phyloP scores from a whole-genome alignment of 2,888 invertebrate genomes.

The Nemoura dubitans region DNA sequence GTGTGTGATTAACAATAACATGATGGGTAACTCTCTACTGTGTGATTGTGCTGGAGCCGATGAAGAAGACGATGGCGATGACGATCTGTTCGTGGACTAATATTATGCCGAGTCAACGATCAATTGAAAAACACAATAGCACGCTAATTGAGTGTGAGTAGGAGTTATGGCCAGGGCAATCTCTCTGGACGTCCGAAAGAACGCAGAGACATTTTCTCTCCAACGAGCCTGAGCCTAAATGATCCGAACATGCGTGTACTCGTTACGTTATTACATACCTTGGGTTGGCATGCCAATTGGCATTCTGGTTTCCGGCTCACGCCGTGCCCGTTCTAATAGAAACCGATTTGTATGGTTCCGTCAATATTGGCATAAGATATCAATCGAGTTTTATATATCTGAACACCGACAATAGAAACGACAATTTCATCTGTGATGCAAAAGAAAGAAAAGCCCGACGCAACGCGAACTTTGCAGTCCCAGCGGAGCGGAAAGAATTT shows the following conservation, averaged over 20 bases:
- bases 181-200: not conserved
- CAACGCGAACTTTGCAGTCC: not conserved
- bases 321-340: not conserved
- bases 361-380: constrained; percentile 7
- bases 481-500: not conserved
- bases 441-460: not conserved
- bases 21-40: constrained; percentile 7
- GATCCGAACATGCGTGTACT: not conserved
- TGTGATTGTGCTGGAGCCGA: not conserved
- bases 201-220: not conserved
- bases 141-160: constrained; percentile 19
- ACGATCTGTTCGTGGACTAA: not conserved
- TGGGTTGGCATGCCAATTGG: too few relatives aligned
- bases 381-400: not conserved
- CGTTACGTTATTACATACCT: too few relatives aligned
- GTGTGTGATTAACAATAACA: not conserved
- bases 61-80: not conserved
- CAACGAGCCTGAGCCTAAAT: not conserved
- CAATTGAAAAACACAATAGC: constrained; percentile 8
- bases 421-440: not conserved
- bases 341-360: not conserved
- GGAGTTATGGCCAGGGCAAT: not conserved
- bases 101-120: constrained; percentile 14
- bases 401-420: constrained; percentile 1
- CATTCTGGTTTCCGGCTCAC: not conserved